phyloP scores from a whole-genome alignment of 2,113 vertebrate genomes.

The Ochotona curzoniae region DNA sequence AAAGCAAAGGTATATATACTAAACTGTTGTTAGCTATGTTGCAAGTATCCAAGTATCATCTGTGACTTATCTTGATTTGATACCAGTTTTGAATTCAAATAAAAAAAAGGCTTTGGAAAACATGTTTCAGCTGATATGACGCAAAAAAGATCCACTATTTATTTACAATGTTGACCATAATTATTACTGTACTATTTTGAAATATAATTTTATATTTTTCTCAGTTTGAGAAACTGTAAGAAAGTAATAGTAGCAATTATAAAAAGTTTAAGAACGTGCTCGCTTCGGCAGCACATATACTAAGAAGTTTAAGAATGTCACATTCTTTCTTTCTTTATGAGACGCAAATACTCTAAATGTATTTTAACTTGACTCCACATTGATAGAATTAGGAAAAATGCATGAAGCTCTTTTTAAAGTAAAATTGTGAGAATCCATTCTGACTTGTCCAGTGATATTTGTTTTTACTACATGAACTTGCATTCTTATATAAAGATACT shows the following conservation, averaged over 20 bases:
- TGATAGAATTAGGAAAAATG: slow-evolving; percentile 14
- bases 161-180: neutral
- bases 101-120: slow-evolving; percentile 8
- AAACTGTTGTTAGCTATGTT: slow-evolving; percentile 2
- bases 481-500: slow-evolving; percentile 22
- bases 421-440: neutral
- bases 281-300: no score
- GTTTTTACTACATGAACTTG: slow-evolving; percentile 3
- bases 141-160: neutral
- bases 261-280: neutral
- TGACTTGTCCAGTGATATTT: neutral
- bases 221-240: neutral
- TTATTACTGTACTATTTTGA: slow-evolving; percentile 11
- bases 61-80: neutral
- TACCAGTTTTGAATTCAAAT: neutral
- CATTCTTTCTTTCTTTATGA: slow-evolving; percentile 7
- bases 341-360: neutral
- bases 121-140: neutral
- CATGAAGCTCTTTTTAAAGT: neutral
- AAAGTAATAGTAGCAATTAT: neutral
- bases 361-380: neutral
- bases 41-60: neutral
- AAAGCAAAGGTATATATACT: neutral
- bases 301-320: neutral
- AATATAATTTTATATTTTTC: neutral